phyloP scores from a whole-genome alignment of 1,140 invertebrate species.

The Zaprionus africanus region DNA sequence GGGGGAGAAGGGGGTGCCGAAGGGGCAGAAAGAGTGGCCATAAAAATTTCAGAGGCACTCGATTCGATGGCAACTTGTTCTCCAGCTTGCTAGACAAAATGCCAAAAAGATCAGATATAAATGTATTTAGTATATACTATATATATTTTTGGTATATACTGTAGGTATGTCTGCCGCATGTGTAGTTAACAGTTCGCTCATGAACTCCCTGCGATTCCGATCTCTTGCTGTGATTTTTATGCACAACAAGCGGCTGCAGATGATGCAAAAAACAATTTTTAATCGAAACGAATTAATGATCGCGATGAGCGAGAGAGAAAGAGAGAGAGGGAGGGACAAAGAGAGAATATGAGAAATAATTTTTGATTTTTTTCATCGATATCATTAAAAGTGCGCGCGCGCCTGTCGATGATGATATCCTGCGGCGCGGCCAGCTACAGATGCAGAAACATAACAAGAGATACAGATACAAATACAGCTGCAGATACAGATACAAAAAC shows the following conservation, averaged over 20 bases:
- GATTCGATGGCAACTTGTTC: slow-evolving; percentile 73
- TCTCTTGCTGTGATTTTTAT: slow-evolving; percentile 80
- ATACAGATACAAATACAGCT: slow-evolving; percentile 30
- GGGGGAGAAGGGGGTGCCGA: background rate
- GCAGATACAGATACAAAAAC: slow-evolving; percentile 4
- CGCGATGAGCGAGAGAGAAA: slow-evolving; percentile 52
- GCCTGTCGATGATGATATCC: slow-evolving; percentile 78
- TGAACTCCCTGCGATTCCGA: slow-evolving; percentile 25
- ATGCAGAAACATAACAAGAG: slow-evolving; percentile 12
- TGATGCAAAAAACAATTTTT: slow-evolving; percentile 72
- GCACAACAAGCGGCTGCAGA: slow-evolving; percentile 77
- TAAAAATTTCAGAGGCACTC: slow-evolving; percentile 74
- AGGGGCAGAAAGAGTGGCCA: slow-evolving; percentile 34
- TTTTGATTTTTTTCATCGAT: slow-evolving; percentile 72
- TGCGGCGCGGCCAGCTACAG: slow-evolving; percentile 55
- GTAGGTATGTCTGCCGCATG: background rate
- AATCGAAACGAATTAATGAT: slow-evolving; percentile 80
- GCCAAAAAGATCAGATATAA: slow-evolving; percentile 40
- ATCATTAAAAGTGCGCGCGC: slow-evolving; percentile 78
- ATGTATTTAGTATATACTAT: slow-evolving; percentile 13
- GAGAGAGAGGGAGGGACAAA: slow-evolving; percentile 50
- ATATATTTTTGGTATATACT: slow-evolving; percentile 13
- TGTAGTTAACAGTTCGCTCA: slow-evolving; percentile 24
- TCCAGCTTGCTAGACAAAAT: slow-evolving; percentile 68
- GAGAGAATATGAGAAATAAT: slow-evolving; percentile 67